Evolutionary conservation across 2,797 vertebrate genomes (phyloP).

Genomic region (Pogonophryne albipinna): DNA sequence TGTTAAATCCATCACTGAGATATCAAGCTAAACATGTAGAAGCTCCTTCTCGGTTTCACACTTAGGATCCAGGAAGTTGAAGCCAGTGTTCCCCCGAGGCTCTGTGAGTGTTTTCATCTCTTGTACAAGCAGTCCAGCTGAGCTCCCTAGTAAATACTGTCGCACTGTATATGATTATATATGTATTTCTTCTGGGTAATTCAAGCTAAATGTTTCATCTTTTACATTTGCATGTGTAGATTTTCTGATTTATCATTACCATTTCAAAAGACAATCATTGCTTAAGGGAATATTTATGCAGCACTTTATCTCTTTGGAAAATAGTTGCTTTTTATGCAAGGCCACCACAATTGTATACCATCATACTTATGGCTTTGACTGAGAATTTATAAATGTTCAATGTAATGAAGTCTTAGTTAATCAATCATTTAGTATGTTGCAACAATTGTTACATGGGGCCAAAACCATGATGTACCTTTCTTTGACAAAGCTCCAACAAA

Average conservation of each 20-base stretch:
- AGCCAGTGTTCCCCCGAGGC: conserved; percentile 31
- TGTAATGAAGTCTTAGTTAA: neutral
- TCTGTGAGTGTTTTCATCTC: conserved; percentile 64
- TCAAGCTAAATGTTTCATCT: conserved; percentile 11
- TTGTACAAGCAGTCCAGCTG: conserved; percentile 10
- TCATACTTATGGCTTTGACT: neutral
- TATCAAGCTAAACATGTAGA: conserved; percentile 51
- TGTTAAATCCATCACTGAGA: conserved; percentile 45
- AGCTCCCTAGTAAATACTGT: conserved; percentile 19
- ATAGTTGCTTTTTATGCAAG: neutral
- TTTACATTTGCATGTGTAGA: conserved; percentile 2
- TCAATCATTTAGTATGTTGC: neutral
- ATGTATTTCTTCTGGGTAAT: conserved; percentile 1
- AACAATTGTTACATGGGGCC: neutral
- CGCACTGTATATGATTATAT: conserved; percentile 7
- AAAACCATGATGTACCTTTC: neutral
- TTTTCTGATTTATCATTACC: conserved; percentile 7
- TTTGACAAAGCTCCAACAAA: neutral
- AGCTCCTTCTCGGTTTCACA: conserved; percentile 38
- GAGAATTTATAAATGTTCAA: neutral
- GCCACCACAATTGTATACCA: neutral
- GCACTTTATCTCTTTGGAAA: neutral
- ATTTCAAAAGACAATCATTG: conserved; percentile 1
- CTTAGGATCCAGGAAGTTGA: conserved; percentile 40
- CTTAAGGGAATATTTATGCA: conserved; percentile 6